Evolutionary conservation across 2,888 invertebrate species (phyloP).

Genomic region (Pemphredon lugubris): DNA sequence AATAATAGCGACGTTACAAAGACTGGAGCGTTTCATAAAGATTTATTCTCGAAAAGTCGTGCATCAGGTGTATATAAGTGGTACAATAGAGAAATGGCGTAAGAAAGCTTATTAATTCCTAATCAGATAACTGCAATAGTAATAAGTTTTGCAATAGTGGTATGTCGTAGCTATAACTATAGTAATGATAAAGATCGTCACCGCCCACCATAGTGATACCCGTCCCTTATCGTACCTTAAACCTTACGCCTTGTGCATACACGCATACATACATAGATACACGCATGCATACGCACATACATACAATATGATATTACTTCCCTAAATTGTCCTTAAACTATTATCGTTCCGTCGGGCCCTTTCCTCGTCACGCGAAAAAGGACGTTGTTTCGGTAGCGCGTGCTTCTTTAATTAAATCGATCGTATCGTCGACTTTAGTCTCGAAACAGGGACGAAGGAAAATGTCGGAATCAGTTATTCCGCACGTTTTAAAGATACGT

Average conservation of each 20-base stretch:
- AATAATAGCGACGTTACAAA: slow-evolving; percentile 59
- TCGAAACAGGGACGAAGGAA: slow-evolving; percentile 3
- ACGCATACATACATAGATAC: too few species aligned
- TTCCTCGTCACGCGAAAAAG: neutral
- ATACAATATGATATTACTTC: slow-evolving; percentile 21
- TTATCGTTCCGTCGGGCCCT: slow-evolving; percentile 1
- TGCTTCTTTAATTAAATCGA: slow-evolving; percentile 6
- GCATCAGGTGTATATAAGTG: slow-evolving; percentile 76
- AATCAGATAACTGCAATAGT: slow-evolving; percentile 55
- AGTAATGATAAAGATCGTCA: slow-evolving; percentile 59
- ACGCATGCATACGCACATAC: too few species aligned
- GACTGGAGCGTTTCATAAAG: slow-evolving; percentile 75
- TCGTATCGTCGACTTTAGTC: neutral
- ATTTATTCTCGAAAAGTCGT: slow-evolving; percentile 78
- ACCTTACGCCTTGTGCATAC: slow-evolving; percentile 37
- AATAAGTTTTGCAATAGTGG: slow-evolving; percentile 55
- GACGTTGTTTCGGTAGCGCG: neutral
- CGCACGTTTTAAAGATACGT: neutral
- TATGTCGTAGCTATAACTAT: slow-evolving; percentile 52
- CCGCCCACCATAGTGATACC: slow-evolving; percentile 15
- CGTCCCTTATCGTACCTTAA: slow-evolving; percentile 30
- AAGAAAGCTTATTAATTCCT: slow-evolving; percentile 73
- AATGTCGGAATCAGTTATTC: slow-evolving; percentile 1
- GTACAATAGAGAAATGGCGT: slow-evolving; percentile 77
- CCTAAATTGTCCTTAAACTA: slow-evolving; percentile 5